phyloP scores from a whole-genome alignment of 2,888 invertebrate genomes.

The Pyrochroa serraticornis region DNA sequence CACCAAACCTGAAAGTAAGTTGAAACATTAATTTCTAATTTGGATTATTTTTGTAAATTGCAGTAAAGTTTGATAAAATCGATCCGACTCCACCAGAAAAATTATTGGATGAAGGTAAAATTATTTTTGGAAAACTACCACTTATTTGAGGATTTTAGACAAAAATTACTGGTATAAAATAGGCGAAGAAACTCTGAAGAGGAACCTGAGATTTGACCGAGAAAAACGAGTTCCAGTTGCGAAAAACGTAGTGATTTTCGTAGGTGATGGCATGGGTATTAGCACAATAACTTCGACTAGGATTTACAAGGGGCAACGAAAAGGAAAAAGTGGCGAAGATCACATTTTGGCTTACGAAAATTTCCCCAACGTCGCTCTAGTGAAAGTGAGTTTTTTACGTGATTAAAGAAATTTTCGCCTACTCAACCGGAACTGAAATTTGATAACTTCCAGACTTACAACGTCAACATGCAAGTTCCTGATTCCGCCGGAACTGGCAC shows the following conservation, averaged over 20 bases:
- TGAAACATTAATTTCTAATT: no score
- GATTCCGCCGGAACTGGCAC: slow-evolving; percentile 87
- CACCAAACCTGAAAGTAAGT: no score
- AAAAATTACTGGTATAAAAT: slow-evolving; percentile 55
- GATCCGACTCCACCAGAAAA: no score
- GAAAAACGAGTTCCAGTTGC: slow-evolving; percentile 65
- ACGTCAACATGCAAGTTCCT: slow-evolving; percentile 79
- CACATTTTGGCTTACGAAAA: slow-evolving; percentile 70
- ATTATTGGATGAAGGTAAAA: no score
- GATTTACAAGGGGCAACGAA: slow-evolving; percentile 72
- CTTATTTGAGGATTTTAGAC: slow-evolving; percentile 39
- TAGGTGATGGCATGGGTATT: slow-evolving; percentile 89
- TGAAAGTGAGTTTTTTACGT: slow-evolving; percentile 69
- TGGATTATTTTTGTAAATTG: no score
- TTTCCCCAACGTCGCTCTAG: slow-evolving; percentile 78
- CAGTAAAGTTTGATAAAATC: no score
- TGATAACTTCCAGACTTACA: slow-evolving; percentile 72
- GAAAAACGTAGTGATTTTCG: slow-evolving; percentile 78
- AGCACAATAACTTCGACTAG: slow-evolving; percentile 80
- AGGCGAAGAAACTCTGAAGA: slow-evolving; percentile 57
- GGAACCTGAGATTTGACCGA: slow-evolving; percentile 65
- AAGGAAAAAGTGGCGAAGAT: slow-evolving; percentile 59
- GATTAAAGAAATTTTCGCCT: neutral
- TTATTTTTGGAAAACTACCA: no score
- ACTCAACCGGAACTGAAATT: neutral